Percentiles rank a stretch among this genome's conserved stretches.
Conservation (phyloP, 2,113 vertebrate species). For the Brienomyrus brachyistius region DNA sequence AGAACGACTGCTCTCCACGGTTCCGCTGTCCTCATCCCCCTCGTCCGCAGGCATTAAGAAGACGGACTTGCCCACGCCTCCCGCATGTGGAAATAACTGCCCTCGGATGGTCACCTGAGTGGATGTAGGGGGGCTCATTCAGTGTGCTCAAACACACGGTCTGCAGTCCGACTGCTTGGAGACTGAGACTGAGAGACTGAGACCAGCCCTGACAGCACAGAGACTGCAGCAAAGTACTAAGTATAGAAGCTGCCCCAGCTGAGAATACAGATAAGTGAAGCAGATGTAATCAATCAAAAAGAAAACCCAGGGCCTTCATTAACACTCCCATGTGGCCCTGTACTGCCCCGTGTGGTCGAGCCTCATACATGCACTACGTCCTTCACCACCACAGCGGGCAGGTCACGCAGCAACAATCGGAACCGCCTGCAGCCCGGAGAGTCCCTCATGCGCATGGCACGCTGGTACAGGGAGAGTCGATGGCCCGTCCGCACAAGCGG, state of each 20-base stretch:
- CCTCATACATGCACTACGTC: conserved; percentile 79
- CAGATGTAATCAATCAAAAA: background rate
- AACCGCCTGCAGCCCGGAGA: conserved; percentile 68
- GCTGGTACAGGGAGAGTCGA: conserved; percentile 76
- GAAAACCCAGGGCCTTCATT: background rate
- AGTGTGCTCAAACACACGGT: background rate
- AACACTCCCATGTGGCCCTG: background rate
- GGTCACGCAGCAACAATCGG: conserved; percentile 53
- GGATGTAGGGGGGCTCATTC: background rate
- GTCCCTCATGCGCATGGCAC: conserved; percentile 74
- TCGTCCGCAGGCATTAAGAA: conserved; percentile 68
- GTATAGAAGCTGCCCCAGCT: background rate
- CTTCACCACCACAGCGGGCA: conserved; percentile 64
- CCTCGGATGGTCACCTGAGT: conserved; percentile 84
- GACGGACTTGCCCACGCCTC: conserved; percentile 77
- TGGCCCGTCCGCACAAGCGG: conserved; percentile 76
- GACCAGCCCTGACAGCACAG: background rate
- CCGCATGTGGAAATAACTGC: conserved; percentile 79
- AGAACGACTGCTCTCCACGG: conserved; percentile 27
- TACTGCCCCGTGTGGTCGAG: background rate
- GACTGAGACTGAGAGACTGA: background rate
- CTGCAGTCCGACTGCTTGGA: background rate
- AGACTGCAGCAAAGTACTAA: background rate
- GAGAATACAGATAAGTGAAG: background rate
- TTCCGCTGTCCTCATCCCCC: conserved; percentile 12